Base-by-base conservation (phyloP, 64 coral and sea anemone genomes). In the Stylophora pistillata region DNA sequence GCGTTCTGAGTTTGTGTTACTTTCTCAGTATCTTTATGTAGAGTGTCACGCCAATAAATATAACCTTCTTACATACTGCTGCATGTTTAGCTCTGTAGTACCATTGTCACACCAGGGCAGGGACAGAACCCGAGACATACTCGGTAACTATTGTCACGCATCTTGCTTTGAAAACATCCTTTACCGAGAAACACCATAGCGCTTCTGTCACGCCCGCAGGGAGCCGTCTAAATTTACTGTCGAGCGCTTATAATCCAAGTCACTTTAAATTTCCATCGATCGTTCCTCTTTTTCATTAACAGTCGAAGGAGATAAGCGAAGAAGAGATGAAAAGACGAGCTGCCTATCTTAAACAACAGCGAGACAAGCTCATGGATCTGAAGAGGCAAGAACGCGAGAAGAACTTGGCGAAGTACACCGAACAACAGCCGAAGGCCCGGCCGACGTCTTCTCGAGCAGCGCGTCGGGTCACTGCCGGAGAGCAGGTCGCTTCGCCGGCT, bases 351-450 rank as follows among this genome's bases (percentile, higher is more conserved):
- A 92, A 92, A 53, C 89, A 94, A 41, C 96, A 94, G 82, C 86
- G 96, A 60, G 96, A 98, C 68, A 92, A 92, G 37, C 75, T 98
- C 86, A 75, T 98, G 9, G 85, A 58, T 5, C 55, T 98, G 59
- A 98, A 98, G 31, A 78, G 75, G 12, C 93, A 94, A 72, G 82
- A 94, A 37, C 73, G 96, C 13, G 90, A 94, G 70, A 98, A 98
- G 71, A 74, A 74, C n/a, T 73, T 98, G 30, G 83, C 86, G 41
- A 90, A 78, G 68, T 98, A 93, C 79, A 94, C 89, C 71, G 89
- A 98, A 72, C 71, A 98, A 59, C 79, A 94, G 60, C 81, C 96
- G 70, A 74, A 77, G 77, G 89, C 94, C 11, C 95, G 93, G 33
- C 96, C 96, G 47, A 98, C 90, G 74, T 92, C 96, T 15, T 64